Base-by-base conservation (phyloP, 2,113 vertebrate species). In the Antennarius striatus region DNA sequence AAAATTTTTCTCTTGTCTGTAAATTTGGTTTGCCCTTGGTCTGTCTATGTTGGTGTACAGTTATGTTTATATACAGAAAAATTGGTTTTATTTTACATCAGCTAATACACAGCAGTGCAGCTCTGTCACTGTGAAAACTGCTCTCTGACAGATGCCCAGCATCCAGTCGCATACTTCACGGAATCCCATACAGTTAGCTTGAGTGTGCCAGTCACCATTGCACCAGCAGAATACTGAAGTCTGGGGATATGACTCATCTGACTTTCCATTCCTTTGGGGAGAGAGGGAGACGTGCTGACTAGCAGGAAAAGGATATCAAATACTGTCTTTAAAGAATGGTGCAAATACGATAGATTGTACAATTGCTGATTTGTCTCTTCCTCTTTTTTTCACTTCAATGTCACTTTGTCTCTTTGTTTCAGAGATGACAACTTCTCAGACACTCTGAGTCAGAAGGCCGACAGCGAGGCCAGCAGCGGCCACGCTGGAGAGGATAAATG, bases 361-460 rank as follows among this genome's bases (percentile, higher is more conserved):
- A 22, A 22, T 56, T 73, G 71, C 81, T 65, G 73, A 71, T 71
- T 73, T 76, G 11, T 28, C 4, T 1, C 40, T 60, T 68, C 72
- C 42, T 71, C 43, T 67, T 63, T 73, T 60, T 51, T 79, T 36
- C 32, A 36, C 32, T 36, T 36, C 32, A 78, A 29, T 68, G 67
- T 82, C 71, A 57, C 68, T 50, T 43, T 69, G 47, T 72, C 53
- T 78, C 64, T 51, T 3, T 64, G 65, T 80, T 80, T 73, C 89
- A 99, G 98, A 92, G 98, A 99, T 71, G 98, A 99, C 85, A 94
- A 93, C 2, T 99, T 99, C 91, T 99, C 98, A 3, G 98, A 99
- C 86, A 96, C 95, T 4, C 87, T 98, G 90, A 99, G 98, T 89
- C 97, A 98, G 80, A 98, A 98, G 88, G 96, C 95, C 0, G 96